Evolutionary conservation across 2,113 vertebrate species (phyloP).

Genomic region (Dicrurus megarhynchus): DNA sequence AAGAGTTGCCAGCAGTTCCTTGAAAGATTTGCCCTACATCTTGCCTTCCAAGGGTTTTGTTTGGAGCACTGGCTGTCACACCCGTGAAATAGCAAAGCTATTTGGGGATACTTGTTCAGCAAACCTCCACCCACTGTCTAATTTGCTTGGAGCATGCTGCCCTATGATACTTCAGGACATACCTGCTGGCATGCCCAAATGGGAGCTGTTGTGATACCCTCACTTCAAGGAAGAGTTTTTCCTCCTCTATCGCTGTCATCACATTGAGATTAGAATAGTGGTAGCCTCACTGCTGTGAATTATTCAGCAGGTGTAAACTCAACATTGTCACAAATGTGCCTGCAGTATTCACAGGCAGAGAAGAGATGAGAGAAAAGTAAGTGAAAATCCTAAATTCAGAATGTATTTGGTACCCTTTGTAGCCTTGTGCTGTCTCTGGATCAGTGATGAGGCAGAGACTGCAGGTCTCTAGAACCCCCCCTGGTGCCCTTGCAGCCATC

Average conservation of each 20-base stretch:
- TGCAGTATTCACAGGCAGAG: background rate
- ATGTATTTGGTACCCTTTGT: background rate
- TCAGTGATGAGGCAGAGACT: background rate
- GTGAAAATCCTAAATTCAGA: background rate
- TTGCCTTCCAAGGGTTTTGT: background rate
- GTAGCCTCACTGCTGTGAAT: background rate
- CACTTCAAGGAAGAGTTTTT: background rate
- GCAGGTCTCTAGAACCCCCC: background rate
- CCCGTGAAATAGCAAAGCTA: constrained; percentile 14
- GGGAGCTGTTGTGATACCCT: constrained; percentile 3
- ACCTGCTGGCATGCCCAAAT: background rate
- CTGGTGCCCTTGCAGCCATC: background rate
- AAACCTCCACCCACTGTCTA: background rate
- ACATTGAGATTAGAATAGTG: background rate
- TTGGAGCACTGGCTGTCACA: background rate
- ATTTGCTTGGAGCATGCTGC: background rate
- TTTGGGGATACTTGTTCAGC: constrained; percentile 13
- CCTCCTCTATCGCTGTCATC: background rate
- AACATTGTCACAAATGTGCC: background rate
- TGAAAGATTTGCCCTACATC: background rate
- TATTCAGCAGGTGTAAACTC: background rate
- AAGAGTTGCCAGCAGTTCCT: background rate
- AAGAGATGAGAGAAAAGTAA: background rate
- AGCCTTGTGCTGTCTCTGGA: rapidly evolving
- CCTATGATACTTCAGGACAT: background rate